Base-by-base conservation (phyloP, 1,140 invertebrate species). In the Aethina tumida region DNA sequence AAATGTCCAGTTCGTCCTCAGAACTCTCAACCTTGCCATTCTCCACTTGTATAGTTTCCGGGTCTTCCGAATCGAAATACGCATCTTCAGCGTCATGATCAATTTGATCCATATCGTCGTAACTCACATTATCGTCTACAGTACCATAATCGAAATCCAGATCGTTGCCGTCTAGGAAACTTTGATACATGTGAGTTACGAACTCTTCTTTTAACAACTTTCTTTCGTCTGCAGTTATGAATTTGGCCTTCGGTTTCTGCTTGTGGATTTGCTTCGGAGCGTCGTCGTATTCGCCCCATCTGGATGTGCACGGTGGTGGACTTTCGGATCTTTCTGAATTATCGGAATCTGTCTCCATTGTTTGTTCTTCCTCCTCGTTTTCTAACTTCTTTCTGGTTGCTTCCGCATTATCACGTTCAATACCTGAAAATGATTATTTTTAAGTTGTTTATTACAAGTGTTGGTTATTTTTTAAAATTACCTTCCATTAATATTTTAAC, bases 91-190 rank as follows among this genome's bases (percentile, higher is more conserved):
- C 82, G 65, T 92, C 88, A 52, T 75, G 70, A 19, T 68, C 68
- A 36, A 72, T 53, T 45, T 77, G 70, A 20, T 79, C 68, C 3
- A 86, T 58, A 51, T 83, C 76, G 70, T 92, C 88, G 63, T 85
- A 87, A 13, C 75, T 72, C 21, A 77, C 69, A 65, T 90, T 85
- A 40, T 79, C 65, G 59, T 90, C 85, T 0, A 89, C 74, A 38
- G 61, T 63, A 31, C 68, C 69, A 52, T 95, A 95, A 63, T 94
- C 84, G 70, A 89, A 84, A 49, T 86, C 77, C 25, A 53, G 47
- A 65, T 95, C 91, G 55, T 79, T 75, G 0, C 91, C 90, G 49
- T 80, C 72, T 17, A 95, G 56, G 63, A 95, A 96, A 56, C 74
- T 81, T 50, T 79, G 72, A 58, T 90, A 84, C 91, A 96, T 95